These are phyloP conservation scores for Harpagifer antarcticus DNA, from an alignment of 2,797 vertebrate species.

Conservation along the genomic window DNA sequence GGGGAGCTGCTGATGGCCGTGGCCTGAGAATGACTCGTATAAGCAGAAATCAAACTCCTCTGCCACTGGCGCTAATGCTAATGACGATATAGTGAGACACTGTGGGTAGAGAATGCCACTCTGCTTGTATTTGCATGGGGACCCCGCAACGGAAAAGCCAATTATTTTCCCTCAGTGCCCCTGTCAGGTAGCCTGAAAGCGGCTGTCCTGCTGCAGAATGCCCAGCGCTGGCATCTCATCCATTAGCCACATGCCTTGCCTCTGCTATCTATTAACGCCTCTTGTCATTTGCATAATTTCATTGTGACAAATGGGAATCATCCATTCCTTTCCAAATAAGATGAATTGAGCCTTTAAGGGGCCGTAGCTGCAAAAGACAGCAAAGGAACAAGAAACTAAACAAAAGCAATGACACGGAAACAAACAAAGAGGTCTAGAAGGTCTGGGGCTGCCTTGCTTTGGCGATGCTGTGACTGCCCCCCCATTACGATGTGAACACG, in stretches of 20 bases:
- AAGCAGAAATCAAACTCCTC: conserved; percentile 76
- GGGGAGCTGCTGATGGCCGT: conserved; percentile 57
- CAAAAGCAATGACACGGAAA: conserved; percentile 69
- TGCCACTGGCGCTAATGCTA: conserved; percentile 76
- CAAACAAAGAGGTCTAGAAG: conserved; percentile 66
- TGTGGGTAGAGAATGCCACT: conserved; percentile 62
- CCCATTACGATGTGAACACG: conserved; percentile 63
- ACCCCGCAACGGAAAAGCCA: conserved; percentile 81
- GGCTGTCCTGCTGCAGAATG: conserved; percentile 80
- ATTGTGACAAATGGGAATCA: conserved; percentile 84
- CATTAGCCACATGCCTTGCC: conserved; percentile 80
- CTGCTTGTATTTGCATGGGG: conserved; percentile 78
- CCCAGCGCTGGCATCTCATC: conserved; percentile 80
- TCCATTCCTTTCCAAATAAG: conserved; percentile 79
- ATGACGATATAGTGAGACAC: conserved; percentile 74
- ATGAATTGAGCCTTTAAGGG: conserved; percentile 80
- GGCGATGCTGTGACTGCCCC: conserved; percentile 51
- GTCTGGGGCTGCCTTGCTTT: conserved; percentile 44
- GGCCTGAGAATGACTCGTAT: conserved; percentile 65
- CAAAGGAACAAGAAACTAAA: conserved; percentile 60
- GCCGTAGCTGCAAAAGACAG: conserved; percentile 51
- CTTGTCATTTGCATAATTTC: conserved; percentile 87
- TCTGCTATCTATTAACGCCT: conserved; percentile 82
- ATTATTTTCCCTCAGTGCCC: conserved; percentile 86
- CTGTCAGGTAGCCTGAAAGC: conserved; percentile 86